Evolutionary conservation across 2,113 vertebrate species (phyloP).

Genomic region (Trematocara zebra): DNA sequence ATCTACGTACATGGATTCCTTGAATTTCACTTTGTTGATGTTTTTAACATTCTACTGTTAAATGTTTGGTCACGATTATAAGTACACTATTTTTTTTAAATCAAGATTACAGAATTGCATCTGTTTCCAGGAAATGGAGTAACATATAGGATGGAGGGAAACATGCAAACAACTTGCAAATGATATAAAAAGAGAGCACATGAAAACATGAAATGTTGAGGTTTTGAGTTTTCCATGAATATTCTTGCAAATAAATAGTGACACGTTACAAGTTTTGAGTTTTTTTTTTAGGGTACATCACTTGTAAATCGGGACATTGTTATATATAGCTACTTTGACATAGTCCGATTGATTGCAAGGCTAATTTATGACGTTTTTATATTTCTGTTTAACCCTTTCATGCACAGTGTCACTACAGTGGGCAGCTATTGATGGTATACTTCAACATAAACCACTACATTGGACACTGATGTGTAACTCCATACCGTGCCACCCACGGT

Average conservation of each 20-base stretch:
- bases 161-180: neutral
- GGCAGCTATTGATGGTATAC: no score
- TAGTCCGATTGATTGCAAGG: rapidly evolving
- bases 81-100: neutral
- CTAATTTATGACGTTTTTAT: neutral
- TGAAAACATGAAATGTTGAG: neutral
- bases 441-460: no score
- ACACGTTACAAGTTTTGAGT: no score
- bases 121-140: neutral
- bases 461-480: no score
- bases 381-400: neutral
- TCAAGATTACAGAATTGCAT: neutral
- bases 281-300: neutral
- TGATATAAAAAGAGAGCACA: neutral
- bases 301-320: rapidly evolving
- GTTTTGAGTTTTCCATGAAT: no score
- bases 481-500: no score
- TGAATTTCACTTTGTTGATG: neutral
- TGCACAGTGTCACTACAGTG: no score
- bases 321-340: neutral
- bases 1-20: no score
- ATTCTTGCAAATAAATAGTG: no score
- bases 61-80: neutral
- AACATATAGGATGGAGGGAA: neutral
- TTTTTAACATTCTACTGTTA: neutral